These are phyloP conservation scores for Hystrix cristata DNA, from an alignment of 2,113 vertebrate species.

Conservation along the genomic window DNA sequence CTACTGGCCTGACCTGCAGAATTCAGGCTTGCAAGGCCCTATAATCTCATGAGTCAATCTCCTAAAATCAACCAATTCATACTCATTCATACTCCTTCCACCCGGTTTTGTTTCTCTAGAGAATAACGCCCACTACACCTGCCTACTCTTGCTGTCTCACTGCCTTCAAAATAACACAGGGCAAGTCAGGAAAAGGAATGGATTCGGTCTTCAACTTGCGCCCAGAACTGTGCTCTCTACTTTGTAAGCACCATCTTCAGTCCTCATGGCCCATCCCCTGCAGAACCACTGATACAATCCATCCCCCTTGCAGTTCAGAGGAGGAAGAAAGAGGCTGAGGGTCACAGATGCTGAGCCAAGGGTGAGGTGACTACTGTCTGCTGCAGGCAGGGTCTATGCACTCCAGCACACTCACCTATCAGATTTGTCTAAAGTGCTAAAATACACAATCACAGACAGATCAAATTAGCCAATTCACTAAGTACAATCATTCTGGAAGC, in stretches of 20 bases:
- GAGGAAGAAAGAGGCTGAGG: not conserved
- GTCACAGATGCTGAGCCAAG: not conserved
- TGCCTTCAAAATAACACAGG: not conserved
- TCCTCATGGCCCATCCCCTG: not conserved
- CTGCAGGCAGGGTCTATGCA: accelerated
- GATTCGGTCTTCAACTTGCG: not conserved
- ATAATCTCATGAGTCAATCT: not conserved
- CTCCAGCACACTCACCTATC: accelerated
- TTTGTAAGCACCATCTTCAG: not conserved
- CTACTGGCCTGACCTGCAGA: not conserved
- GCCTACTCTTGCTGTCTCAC: not conserved
- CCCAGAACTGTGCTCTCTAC: no score
- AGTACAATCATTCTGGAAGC: not conserved
- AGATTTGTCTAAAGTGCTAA: not conserved
- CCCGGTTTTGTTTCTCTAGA: not conserved
- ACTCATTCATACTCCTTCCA: not conserved
- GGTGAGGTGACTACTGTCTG: accelerated
- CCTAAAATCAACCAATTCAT: not conserved
- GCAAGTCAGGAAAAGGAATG: not conserved
- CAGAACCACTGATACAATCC: not conserved
- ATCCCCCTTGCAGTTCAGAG: not conserved
- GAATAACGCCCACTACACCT: not conserved
- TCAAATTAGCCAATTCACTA: not conserved
- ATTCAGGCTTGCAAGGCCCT: not conserved
- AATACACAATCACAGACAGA: not conserved